These are phyloP conservation scores for Lerista edwardsae DNA, from an alignment of 2,797 vertebrate genomes.

Conservation along the genomic window DNA sequence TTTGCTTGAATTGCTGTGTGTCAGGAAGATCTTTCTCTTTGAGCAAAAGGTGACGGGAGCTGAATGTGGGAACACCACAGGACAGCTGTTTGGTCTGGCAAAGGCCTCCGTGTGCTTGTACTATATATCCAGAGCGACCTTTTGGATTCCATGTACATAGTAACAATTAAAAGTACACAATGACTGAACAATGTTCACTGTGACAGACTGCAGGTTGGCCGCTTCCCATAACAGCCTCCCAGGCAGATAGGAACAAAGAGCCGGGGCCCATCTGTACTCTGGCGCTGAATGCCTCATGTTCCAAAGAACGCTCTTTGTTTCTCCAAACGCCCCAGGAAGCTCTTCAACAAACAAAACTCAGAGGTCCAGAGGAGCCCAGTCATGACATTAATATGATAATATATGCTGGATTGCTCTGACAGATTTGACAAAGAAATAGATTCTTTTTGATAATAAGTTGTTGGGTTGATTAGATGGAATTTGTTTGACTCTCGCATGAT, in stretches of 20 bases:
- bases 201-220: slow-evolving; percentile 80
- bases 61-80: slow-evolving; percentile 73
- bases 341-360: slow-evolving; percentile 80
- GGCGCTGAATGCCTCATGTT: slow-evolving; percentile 76
- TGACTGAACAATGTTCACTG: slow-evolving; percentile 75
- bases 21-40: slow-evolving; percentile 70
- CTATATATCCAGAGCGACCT: slow-evolving; percentile 77
- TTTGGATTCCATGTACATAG: slow-evolving; percentile 78
- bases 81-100: slow-evolving; percentile 77
- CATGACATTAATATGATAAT: slow-evolving; percentile 80
- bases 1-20: slow-evolving; percentile 76
- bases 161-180: slow-evolving; percentile 80
- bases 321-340: slow-evolving; percentile 76
- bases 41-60: slow-evolving; percentile 73
- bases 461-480: slow-evolving; percentile 67
- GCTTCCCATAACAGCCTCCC: slow-evolving; percentile 80
- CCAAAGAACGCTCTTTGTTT: slow-evolving; percentile 76
- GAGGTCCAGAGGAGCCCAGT: slow-evolving; percentile 76
- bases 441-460: slow-evolving; percentile 73
- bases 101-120: slow-evolving; percentile 76
- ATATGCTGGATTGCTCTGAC: slow-evolving; percentile 76
- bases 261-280: slow-evolving; percentile 73
- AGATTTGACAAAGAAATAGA: slow-evolving; percentile 76
- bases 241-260: slow-evolving; percentile 78
- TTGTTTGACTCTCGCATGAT: slow-evolving; percentile 58